A percentile compares a stretch with the other conserved stretches of the same genome.
phyloP scores from a whole-genome alignment of 2,797 vertebrate species.

The Diplodus puntazzo region DNA sequence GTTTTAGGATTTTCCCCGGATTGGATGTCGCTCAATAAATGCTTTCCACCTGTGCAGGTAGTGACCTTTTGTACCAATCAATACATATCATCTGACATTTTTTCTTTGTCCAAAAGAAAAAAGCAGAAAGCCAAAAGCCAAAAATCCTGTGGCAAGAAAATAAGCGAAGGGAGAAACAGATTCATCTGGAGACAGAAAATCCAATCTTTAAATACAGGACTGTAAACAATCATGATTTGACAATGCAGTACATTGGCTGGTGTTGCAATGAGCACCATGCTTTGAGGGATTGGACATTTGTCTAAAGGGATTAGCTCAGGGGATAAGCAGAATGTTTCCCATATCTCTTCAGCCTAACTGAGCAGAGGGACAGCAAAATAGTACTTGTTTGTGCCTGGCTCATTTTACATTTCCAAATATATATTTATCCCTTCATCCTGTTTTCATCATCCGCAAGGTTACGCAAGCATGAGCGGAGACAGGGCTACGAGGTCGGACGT shows the following conservation, averaged over 20 bases:
- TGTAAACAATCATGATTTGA: slow-evolving; percentile 62
- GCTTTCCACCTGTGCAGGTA: slow-evolving; percentile 15
- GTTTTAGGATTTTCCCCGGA: neutral
- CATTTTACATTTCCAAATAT: slow-evolving; percentile 70
- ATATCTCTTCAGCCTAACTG: slow-evolving; percentile 71
- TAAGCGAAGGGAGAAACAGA: neutral
- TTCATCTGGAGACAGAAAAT: slow-evolving; percentile 26
- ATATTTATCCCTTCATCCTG: slow-evolving; percentile 70
- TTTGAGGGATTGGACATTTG: slow-evolving; percentile 75
- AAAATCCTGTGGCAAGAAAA: neutral
- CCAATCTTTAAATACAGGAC: slow-evolving; percentile 31
- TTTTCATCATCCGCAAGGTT: slow-evolving; percentile 73
- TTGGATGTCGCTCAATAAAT: slow-evolving; percentile 8
- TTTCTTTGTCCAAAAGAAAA: neutral
- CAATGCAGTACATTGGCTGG: slow-evolving; percentile 45
- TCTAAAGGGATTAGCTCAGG: slow-evolving; percentile 78
- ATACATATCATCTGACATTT: slow-evolving; percentile 32
- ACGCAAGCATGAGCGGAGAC: slow-evolving; percentile 56
- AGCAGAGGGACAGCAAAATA: slow-evolving; percentile 63
- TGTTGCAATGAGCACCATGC: slow-evolving; percentile 62
- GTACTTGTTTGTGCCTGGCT: slow-evolving; percentile 68
- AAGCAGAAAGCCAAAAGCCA: slow-evolving; percentile 11
- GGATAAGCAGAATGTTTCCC: slow-evolving; percentile 75
- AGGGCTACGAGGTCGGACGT: slow-evolving; percentile 43
- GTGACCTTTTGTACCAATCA: slow-evolving; percentile 48